Evolutionary conservation across 2,113 vertebrate species (phyloP).

Genomic region (Pomatorhinus ruficollis): DNA sequence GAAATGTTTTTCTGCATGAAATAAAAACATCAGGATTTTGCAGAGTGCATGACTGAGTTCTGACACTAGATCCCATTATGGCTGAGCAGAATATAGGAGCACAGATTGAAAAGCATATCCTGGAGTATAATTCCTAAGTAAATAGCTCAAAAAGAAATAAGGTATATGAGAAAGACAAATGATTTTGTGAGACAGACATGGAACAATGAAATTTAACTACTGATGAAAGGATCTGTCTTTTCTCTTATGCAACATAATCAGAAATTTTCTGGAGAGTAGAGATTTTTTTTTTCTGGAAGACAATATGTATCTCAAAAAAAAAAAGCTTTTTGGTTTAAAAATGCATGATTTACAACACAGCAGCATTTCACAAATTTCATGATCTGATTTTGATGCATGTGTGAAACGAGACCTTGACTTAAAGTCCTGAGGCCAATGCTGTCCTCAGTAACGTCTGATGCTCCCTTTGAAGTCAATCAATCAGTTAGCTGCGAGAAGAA

Average conservation of each 20-base stretch:
- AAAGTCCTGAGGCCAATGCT: background rate
- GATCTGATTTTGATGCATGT: background rate
- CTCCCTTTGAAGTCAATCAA: background rate
- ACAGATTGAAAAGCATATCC: background rate
- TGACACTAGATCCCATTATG: background rate
- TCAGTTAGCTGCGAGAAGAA: background rate
- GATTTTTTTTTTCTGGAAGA: background rate
- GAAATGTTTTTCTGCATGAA: background rate
- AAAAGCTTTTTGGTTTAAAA: background rate
- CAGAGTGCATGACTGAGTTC: background rate
- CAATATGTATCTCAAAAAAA: background rate
- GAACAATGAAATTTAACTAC: background rate
- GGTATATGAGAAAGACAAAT: background rate
- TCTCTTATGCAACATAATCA: background rate
- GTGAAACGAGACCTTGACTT: background rate
- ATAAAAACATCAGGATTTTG: background rate
- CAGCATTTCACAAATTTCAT: background rate
- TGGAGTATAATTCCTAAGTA: background rate
- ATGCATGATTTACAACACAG: background rate
- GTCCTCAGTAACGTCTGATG: background rate
- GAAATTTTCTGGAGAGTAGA: background rate
- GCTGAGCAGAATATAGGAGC: background rate
- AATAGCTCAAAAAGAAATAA: background rate
- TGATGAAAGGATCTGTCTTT: background rate
- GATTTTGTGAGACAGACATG: background rate